Evolutionary conservation across 2,113 vertebrate genomes (phyloP).

Genomic region (Dendropsophus ebraccatus): DNA sequence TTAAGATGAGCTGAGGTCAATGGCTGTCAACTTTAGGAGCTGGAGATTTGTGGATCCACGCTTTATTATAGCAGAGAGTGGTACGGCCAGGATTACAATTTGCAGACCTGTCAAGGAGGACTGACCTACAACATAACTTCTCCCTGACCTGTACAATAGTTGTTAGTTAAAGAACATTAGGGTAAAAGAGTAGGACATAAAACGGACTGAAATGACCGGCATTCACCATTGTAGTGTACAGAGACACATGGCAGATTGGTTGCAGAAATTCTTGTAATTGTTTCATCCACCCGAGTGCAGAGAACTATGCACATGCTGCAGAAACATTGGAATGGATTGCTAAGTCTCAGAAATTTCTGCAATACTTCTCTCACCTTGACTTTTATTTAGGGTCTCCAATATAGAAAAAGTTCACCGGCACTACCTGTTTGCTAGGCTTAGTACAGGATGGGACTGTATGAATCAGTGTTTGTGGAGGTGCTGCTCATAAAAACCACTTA

Average conservation of each 20-base stretch:
- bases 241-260: background rate
- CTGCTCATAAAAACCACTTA: no score
- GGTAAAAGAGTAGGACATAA: background rate
- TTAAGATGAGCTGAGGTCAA: background rate
- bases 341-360: no score
- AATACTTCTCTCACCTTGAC: no score
- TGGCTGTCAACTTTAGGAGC: background rate
- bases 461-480: no score
- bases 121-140: background rate
- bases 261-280: background rate
- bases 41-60: background rate
- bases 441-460: no score
- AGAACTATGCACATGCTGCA: background rate
- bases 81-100: background rate
- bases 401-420: no score
- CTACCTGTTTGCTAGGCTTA: no score
- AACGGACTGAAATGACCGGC: background rate
- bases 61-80: background rate
- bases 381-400: no score
- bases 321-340: background rate
- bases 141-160: background rate
- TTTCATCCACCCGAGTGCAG: background rate
- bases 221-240: background rate
- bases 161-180: background rate
- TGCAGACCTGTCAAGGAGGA: constrained; percentile 8